Percentiles rank a stretch among this genome's conserved stretches.
phyloP scores from a whole-genome alignment of 2,888 invertebrate genomes.

The Tenthredo distinguenda region DNA sequence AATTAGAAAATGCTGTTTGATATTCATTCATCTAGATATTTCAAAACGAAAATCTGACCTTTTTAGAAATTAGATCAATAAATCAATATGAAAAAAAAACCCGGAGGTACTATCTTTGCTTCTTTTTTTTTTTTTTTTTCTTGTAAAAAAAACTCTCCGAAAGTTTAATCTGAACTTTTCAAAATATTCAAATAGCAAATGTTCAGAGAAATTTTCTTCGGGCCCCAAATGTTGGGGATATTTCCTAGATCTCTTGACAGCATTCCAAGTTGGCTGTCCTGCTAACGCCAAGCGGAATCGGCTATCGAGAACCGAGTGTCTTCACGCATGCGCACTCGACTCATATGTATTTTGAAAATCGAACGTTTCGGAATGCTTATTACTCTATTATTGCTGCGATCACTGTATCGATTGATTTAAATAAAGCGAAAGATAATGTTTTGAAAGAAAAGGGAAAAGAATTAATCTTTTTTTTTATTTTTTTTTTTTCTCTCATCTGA shows the following conservation, averaged over 20 bases:
- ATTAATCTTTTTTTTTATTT: background rate
- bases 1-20: background rate
- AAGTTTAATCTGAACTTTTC: background rate
- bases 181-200: background rate
- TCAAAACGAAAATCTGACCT: no score
- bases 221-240: background rate
- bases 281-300: background rate
- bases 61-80: no score
- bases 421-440: slow-evolving; percentile 92
- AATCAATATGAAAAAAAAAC: no score
- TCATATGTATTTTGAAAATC: background rate
- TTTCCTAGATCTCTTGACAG: background rate
- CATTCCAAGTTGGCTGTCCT: background rate
- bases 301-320: background rate
- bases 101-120: background rate
- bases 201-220: background rate
- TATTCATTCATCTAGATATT: background rate
- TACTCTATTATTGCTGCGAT: slow-evolving; percentile 68
- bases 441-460: slow-evolving; percentile 13
- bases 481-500: background rate
- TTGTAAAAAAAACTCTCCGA: background rate
- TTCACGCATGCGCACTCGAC: background rate
- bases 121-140: background rate
- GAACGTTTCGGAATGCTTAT: background rate
- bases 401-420: slow-evolving; percentile 91